These are phyloP conservation scores for Sebastes glaucus DNA, from an alignment of 2,797 vertebrate genomes.

Conservation along the genomic window DNA sequence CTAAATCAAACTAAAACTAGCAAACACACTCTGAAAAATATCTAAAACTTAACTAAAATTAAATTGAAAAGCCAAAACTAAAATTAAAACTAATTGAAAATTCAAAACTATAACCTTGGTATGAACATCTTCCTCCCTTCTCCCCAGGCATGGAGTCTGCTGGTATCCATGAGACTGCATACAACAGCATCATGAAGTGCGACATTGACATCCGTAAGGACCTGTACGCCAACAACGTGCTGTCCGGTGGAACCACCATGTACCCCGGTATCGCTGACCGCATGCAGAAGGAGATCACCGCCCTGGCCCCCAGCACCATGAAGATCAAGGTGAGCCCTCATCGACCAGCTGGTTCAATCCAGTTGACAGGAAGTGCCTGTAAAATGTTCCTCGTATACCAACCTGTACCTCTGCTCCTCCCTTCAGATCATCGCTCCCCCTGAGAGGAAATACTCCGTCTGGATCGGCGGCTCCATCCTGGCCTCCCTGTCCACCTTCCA, in stretches of 20 bases:
- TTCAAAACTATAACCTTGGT: too few species aligned
- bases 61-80: too few species aligned
- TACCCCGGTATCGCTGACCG: conserved; percentile 98
- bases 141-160: conserved; percentile 96
- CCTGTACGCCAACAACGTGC: conserved; percentile 97
- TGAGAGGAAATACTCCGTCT: conserved; percentile 98
- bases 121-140: background rate
- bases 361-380: background rate
- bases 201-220: conserved; percentile 99
- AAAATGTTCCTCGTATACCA: background rate
- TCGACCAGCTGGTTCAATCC: background rate
- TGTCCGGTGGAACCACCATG: conserved; percentile 98
- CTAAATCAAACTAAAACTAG: too few species aligned
- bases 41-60: too few species aligned
- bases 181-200: conserved; percentile 99
- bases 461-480: conserved; percentile 99
- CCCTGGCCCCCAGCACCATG: conserved; percentile 98
- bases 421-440: conserved; percentile 96
- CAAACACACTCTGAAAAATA: too few species aligned
- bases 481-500: conserved; percentile 99
- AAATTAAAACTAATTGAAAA: too few species aligned
- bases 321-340: conserved; percentile 92
- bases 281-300: conserved; percentile 99
- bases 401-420: background rate
- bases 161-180: conserved; percentile 98